A percentile compares a stretch with the other conserved stretches of the same genome.
phyloP scores from a whole-genome alignment of 2,113 vertebrate genomes.

The Erythrocercus mccallii region DNA sequence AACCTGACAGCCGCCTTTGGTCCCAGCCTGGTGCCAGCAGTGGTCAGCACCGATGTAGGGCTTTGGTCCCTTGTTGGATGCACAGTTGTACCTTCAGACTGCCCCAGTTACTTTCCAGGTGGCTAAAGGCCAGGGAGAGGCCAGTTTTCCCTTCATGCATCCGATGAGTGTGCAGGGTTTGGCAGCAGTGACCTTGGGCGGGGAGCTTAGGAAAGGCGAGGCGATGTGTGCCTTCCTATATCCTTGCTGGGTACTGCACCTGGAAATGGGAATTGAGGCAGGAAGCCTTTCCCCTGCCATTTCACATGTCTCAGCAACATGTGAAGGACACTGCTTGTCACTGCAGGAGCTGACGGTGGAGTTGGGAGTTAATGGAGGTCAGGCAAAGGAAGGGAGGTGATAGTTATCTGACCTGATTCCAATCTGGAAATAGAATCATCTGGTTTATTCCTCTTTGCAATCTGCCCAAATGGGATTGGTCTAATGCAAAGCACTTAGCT shows the following conservation, averaged over 20 bases:
- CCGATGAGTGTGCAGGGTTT: neutral
- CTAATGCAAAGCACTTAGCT: neutral
- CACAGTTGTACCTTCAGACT: neutral
- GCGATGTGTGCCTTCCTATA: neutral
- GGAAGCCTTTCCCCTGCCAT: conserved; percentile 13
- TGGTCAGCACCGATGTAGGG: neutral
- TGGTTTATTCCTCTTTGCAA: neutral
- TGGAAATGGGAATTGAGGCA: conserved; percentile 16
- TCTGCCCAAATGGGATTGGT: neutral
- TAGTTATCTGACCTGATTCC: neutral
- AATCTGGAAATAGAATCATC: neutral
- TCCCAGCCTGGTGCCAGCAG: neutral
- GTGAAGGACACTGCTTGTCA: conserved; percentile 24
- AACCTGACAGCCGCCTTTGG: neutral
- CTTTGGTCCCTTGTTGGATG: neutral
- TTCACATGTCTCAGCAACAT: conserved; percentile 48
- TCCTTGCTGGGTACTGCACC: neutral
- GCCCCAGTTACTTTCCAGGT: neutral
- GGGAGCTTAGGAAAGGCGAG: conserved; percentile 21
- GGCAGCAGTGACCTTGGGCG: neutral
- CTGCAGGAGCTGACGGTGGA: neutral
- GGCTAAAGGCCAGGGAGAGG: neutral
- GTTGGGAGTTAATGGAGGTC: neutral
- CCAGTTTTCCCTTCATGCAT: neutral
- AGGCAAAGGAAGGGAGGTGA: conserved; percentile 28